phyloP scores from a whole-genome alignment of 2,113 vertebrate species.

The Pelmatolapia mariae region DNA sequence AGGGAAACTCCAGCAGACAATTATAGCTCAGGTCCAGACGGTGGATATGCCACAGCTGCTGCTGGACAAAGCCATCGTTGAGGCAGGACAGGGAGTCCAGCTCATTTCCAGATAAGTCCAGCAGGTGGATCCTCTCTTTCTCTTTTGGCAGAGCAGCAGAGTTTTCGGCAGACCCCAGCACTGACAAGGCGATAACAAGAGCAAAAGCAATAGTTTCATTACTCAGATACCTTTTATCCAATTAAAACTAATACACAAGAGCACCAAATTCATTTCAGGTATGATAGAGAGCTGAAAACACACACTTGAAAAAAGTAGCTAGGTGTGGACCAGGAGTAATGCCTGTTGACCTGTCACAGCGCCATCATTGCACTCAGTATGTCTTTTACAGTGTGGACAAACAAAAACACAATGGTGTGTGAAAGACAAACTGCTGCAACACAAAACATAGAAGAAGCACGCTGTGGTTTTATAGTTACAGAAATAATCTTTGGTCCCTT shows the following conservation, averaged over 20 bases:
- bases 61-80: conserved; percentile 69
- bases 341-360: not conserved
- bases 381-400: not conserved
- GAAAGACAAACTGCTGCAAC: not conserved
- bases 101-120: conserved; percentile 94
- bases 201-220: not conserved
- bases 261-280: not conserved
- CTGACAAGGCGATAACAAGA: not conserved
- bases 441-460: not conserved
- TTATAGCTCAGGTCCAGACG: conserved; percentile 91
- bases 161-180: conserved; percentile 62
- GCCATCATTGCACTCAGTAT: not conserved
- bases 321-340: not conserved
- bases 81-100: conserved; percentile 81
- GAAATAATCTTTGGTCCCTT: not conserved
- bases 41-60: conserved; percentile 79
- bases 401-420: not conserved
- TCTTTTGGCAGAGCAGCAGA: conserved; percentile 71
- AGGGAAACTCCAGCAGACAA: conserved; percentile 78
- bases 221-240: not conserved
- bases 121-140: conserved; percentile 80
- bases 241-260: not conserved
- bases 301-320: not conserved
- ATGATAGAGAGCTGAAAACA: not conserved
- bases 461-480: not conserved